Evolutionary conservation across 2,888 invertebrate genomes (phyloP), one percentile per base, ranked within the genome.

Genomic region (Eilema depressum): DNA sequence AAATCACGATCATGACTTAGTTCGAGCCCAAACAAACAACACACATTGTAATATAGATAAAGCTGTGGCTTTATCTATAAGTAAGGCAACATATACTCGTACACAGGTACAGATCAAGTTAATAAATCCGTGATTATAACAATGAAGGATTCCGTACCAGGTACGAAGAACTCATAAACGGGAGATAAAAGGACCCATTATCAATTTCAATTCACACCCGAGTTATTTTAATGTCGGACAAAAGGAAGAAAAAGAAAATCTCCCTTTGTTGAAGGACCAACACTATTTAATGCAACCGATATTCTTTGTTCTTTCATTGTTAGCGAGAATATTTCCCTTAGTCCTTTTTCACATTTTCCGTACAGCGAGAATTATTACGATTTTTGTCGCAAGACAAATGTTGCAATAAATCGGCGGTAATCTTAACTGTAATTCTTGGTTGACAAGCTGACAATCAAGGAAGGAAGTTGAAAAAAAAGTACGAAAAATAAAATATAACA

Each of bases 211-310:
- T 64, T 69, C 26, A 23, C 69, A 53, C 65, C 30, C 62, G 60
- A 75, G 73, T 70, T 73, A 75, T 82, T 85, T 78, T 70, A 74
- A 76, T 71, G 70, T 68, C 73, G 65, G 61, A 66, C 73, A 69
- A 68, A 76, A 79, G 77, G 77, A 77, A 62, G 74, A 70, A 71
- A 71, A 79, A 81, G 82, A 74, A 78, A 80, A 81, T 85, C 75
- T 75, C 65, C 65, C 63, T 74, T 78, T 78, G 79, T 75, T 69
- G 69, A 68, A 72, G 69, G 65, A 83, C 79, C 75, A 80, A 80
- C 76, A 77, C 76, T 78, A 77, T 84, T 83, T 85, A 83, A 81
- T 84, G 79, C 78, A 78, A 77, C 78, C 75, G 75, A 79, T 65
- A 73, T 57, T 67, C 63, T 73, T 63, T 71, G 70, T 30, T 65